Evolutionary conservation across 2,797 vertebrate species (phyloP).

Genomic region (Alcedo atthis): DNA sequence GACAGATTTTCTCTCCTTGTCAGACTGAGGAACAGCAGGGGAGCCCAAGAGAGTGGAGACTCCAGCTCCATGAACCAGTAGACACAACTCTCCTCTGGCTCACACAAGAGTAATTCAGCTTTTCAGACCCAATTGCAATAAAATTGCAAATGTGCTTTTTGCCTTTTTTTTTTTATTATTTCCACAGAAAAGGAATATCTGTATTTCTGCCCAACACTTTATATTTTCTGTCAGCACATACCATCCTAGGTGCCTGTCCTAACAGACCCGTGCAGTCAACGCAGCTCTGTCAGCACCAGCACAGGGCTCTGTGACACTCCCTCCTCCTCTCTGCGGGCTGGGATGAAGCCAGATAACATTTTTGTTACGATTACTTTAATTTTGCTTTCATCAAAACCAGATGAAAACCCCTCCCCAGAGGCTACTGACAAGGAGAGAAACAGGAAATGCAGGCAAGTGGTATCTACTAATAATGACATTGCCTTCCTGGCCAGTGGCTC

Average conservation of each 20-base stretch:
- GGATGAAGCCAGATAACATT: background rate
- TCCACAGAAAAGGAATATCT: too few relatives aligned
- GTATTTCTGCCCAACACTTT: background rate
- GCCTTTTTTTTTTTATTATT: background rate
- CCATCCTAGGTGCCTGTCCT: fast-evolving
- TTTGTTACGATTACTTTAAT: background rate
- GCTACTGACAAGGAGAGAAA: background rate
- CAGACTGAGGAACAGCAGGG: background rate
- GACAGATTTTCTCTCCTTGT: background rate
- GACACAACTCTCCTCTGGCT: background rate
- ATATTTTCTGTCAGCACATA: background rate
- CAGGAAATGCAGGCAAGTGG: background rate
- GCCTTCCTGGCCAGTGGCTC: background rate
- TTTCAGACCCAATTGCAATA: background rate
- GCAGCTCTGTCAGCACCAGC: background rate
- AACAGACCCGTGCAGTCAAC: fast-evolving
- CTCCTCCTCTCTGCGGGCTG: background rate
- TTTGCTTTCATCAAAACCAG: background rate
- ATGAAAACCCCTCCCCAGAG: background rate
- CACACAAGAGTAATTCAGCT: background rate
- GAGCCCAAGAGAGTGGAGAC: background rate
- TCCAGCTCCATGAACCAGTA: background rate
- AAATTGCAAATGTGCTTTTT: background rate
- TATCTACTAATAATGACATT: background rate
- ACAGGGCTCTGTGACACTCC: background rate